Base-by-base conservation (phyloP, 1,140 invertebrate species). In the Venustaconcha ellipsiformis region DNA sequence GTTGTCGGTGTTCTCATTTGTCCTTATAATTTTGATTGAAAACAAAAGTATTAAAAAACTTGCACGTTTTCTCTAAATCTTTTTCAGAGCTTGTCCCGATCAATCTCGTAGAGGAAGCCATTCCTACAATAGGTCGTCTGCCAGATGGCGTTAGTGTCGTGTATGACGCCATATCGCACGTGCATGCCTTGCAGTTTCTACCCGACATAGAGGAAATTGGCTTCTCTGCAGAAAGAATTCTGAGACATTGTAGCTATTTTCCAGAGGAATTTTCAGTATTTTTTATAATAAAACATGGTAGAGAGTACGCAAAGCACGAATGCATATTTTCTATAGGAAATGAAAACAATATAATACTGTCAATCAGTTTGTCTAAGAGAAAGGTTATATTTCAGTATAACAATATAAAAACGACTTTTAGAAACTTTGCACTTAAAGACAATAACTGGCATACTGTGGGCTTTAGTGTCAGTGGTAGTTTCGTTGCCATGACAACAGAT, bases 231-330 rank as follows among this genome's bases (percentile, higher is more conserved):
- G 71, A 75, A 57, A 60, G 72, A 57, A 78, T 88, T 30, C 83
- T 88, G 37, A 68, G 72, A 17, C 62, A 77, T 23, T 88, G 87
- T 73, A 60, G 72, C 26, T 83, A 76, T 74, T 87, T 88, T 70
- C 87, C 87, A 0, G 84, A 84, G 72, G 87, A 88, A 80, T 88
- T 88, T 58, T 88, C 87, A 18, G 30, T 88, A 72, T 87, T 88
- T 70, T 78, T 88, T 64, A 82, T 86, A 20, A 74, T 84, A 5
- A 86, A 83, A 73, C 79, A 82, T 64, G 67, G 65, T 20, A 20
- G 62, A 17, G 56, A 59, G 1, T 79, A 75, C 18, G 57, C 67
- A 48, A 74, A 79, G 37, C 81, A 82, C 70, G 78, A 85, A 73
- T 88, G 86, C 64, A 30, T 87, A 26, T 75, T 88, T 26, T 78